Percentiles rank a stretch among this genome's conserved stretches.
phyloP scores from a whole-genome alignment of 1,140 invertebrate species.

The Agraylea sexmaculata region DNA sequence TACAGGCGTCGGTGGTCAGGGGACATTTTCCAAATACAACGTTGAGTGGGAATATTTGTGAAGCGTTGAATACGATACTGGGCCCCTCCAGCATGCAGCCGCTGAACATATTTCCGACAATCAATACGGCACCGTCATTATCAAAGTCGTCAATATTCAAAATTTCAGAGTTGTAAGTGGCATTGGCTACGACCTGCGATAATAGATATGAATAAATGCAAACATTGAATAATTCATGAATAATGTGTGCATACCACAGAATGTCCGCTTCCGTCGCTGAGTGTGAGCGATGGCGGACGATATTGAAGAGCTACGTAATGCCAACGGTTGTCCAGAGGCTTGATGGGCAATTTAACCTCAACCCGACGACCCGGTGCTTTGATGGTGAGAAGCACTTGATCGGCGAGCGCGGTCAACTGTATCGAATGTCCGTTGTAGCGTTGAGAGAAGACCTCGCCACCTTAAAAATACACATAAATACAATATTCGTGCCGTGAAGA shows the following conservation, averaged over 20 bases:
- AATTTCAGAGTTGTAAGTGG: slow-evolving; percentile 62
- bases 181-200: slow-evolving; percentile 65
- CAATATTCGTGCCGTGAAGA: no score
- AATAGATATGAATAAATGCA: neutral
- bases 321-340: slow-evolving; percentile 68
- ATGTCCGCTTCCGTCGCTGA: slow-evolving; percentile 33
- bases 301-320: slow-evolving; percentile 61
- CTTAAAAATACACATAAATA: no score
- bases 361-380: slow-evolving; percentile 45
- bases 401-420: slow-evolving; percentile 53
- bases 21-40: slow-evolving; percentile 66
- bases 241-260: slow-evolving; percentile 16
- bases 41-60: slow-evolving; percentile 46
- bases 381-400: slow-evolving; percentile 55
- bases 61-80: slow-evolving; percentile 61
- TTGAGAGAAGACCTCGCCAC: slow-evolving; percentile 62
- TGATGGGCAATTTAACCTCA: slow-evolving; percentile 49
- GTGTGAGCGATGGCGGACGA: slow-evolving; percentile 30
- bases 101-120: slow-evolving; percentile 66
- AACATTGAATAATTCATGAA: neutral
- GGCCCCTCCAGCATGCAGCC: slow-evolving; percentile 78
- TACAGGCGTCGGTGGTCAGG: slow-evolving; percentile 54
- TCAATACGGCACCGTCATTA: slow-evolving; percentile 48
- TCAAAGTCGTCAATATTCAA: slow-evolving; percentile 54
- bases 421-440: slow-evolving; percentile 50